phyloP scores from a whole-genome alignment of 1,140 invertebrate species.

The Ips typographus region DNA sequence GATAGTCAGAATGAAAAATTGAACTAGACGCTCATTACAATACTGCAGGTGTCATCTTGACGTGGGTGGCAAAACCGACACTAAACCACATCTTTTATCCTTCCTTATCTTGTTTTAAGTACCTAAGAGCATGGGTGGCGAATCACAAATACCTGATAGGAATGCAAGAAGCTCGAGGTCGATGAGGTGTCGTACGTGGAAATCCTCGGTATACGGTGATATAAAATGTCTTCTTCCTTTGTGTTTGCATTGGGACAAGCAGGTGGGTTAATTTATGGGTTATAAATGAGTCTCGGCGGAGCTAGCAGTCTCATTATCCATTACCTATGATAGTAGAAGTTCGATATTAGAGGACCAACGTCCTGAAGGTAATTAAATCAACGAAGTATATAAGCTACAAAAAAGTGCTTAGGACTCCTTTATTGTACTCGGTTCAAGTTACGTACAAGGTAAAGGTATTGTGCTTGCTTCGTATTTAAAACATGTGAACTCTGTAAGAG shows the following conservation, averaged over 20 bases:
- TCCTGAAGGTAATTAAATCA: neutral
- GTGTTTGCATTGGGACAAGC: neutral
- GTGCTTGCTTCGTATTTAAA: constrained; percentile 42
- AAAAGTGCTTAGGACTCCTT: constrained; percentile 13
- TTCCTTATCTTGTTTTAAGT: constrained; percentile 13
- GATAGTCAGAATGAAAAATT: too few species aligned
- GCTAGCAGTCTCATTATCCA: neutral
- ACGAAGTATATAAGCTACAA: neutral
- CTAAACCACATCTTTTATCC: constrained; percentile 20
- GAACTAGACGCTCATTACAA: too few species aligned
- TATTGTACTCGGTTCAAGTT: constrained; percentile 45
- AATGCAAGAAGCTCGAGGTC: constrained; percentile 18
- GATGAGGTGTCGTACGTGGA: constrained; percentile 11
- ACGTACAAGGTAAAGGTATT: constrained; percentile 44
- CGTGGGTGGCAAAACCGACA: constrained; percentile 21
- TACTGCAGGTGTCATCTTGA: neutral
- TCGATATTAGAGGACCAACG: neutral
- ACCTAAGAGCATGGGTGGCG: constrained; percentile 20
- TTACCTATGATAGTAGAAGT: neutral
- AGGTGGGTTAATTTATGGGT: constrained; percentile 20
- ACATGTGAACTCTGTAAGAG: constrained; percentile 44
- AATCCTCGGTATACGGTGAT: constrained; percentile 1
- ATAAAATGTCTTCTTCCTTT: constrained; percentile 13
- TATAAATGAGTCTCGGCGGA: neutral
- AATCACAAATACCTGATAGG: constrained; percentile 3